A percentile compares a stretch with the other conserved stretches of the same genome.
phyloP scores from a whole-genome alignment of 2,888 invertebrate genomes.

The Ichneumoninae sp. region DNA sequence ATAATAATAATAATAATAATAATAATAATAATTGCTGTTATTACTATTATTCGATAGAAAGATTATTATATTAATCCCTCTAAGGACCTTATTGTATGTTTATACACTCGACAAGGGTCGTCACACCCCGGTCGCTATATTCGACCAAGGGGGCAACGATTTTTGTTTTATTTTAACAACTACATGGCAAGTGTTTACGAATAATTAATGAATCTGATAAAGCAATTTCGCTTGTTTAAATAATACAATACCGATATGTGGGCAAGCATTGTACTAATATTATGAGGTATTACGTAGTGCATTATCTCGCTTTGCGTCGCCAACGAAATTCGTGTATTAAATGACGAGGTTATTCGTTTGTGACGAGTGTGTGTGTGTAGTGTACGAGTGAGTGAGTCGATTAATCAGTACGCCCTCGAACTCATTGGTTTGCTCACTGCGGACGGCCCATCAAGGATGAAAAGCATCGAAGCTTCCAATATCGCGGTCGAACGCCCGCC shows the following conservation, averaged over 20 bases:
- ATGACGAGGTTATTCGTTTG: conserved; percentile 38
- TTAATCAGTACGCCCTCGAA: conserved; percentile 41
- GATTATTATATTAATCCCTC: no score
- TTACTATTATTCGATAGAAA: neutral
- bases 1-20: neutral
- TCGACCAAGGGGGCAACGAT: neutral
- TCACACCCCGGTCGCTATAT: no score
- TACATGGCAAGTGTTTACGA: neutral
- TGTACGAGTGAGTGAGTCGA: neutral
- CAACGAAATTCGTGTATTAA: conserved; percentile 42
- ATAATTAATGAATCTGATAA: neutral
- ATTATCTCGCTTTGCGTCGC: conserved; percentile 16
- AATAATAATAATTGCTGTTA: neutral
- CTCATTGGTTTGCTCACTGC: neutral
- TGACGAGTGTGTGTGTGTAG: neutral
- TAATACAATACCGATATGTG: conserved; percentile 29
- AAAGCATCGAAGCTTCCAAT: conserved; percentile 23
- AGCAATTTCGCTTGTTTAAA: neutral
- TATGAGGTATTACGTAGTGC: conserved; percentile 9
- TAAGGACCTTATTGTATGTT: no score
- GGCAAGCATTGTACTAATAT: conserved; percentile 26
- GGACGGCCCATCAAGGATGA: neutral
- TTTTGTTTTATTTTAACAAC: neutral
- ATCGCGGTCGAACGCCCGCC: conserved; percentile 3
- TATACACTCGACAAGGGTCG: no score